phyloP scores from a whole-genome alignment of 2,888 invertebrate genomes.

The Acanthosepion pharaonis region DNA sequence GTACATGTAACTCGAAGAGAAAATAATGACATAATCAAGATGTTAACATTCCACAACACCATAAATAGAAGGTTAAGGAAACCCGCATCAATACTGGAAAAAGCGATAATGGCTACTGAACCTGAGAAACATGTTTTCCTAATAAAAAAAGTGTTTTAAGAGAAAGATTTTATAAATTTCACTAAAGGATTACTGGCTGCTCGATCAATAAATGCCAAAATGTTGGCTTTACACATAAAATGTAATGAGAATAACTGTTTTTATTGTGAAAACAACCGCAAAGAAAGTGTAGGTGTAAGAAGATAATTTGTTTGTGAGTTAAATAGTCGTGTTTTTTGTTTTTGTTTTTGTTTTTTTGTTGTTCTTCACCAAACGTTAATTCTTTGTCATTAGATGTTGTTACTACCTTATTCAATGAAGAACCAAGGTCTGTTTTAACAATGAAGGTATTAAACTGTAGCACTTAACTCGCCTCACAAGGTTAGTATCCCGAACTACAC shows the following conservation, averaged over 20 bases:
- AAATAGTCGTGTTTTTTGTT: background rate
- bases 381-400: background rate
- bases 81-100: too few species aligned
- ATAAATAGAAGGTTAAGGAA: too few species aligned
- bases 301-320: background rate
- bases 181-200: too few species aligned
- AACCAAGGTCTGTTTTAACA: background rate
- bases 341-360: background rate
- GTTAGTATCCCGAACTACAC: background rate
- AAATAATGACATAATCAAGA: too few species aligned
- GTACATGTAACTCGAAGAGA: too few species aligned
- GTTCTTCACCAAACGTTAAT: background rate
- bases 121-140: too few species aligned
- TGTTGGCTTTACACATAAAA: background rate
- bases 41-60: too few species aligned
- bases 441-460: background rate
- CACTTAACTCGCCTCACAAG: background rate
- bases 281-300: background rate
- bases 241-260: background rate
- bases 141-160: too few species aligned
- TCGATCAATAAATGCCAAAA: too few species aligned
- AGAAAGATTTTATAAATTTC: too few species aligned
- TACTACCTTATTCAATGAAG: background rate
- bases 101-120: too few species aligned
- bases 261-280: background rate